A percentile compares a stretch with the other conserved stretches of the same genome.
Conservation (phyloP, 2,888 invertebrate species). For the Camponotus fellah region DNA sequence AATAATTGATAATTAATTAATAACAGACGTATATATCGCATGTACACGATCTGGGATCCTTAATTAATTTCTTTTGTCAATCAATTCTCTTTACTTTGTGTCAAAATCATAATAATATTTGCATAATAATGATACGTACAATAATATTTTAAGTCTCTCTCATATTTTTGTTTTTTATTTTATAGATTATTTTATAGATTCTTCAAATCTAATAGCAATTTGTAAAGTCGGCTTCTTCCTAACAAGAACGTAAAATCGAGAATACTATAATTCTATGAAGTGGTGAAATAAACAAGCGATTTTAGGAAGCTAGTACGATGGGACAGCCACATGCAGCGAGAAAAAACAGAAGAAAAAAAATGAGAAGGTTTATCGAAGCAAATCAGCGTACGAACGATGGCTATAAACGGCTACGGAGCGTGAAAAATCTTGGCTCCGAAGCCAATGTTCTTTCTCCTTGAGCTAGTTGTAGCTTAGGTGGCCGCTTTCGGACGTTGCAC, state of each 20-base stretch:
- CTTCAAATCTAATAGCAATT: neutral
- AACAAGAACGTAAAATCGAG: neutral
- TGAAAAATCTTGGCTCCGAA: slow-evolving; percentile 76
- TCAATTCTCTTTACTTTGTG: neutral
- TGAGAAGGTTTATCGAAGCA: slow-evolving; percentile 49
- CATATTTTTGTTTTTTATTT: neutral
- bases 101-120: neutral
- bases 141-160: neutral
- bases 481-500: slow-evolving; percentile 79
- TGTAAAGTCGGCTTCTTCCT: neutral
- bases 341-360: neutral
- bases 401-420: slow-evolving; percentile 69
- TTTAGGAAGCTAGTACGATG: slow-evolving; percentile 16
- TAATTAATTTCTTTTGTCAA: slow-evolving; percentile 1
- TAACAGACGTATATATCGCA: neutral
- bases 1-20: slow-evolving; percentile 32
- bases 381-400: slow-evolving; percentile 48
- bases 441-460: slow-evolving; percentile 82
- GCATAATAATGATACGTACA: neutral
- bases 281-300: slow-evolving; percentile 21
- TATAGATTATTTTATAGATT: neutral
- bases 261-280: neutral
- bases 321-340: neutral
- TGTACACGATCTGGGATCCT: neutral
- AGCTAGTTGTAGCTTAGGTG: slow-evolving; percentile 77